phyloP scores from a whole-genome alignment of 2,113 vertebrate genomes.

The Cairina moschata region DNA sequence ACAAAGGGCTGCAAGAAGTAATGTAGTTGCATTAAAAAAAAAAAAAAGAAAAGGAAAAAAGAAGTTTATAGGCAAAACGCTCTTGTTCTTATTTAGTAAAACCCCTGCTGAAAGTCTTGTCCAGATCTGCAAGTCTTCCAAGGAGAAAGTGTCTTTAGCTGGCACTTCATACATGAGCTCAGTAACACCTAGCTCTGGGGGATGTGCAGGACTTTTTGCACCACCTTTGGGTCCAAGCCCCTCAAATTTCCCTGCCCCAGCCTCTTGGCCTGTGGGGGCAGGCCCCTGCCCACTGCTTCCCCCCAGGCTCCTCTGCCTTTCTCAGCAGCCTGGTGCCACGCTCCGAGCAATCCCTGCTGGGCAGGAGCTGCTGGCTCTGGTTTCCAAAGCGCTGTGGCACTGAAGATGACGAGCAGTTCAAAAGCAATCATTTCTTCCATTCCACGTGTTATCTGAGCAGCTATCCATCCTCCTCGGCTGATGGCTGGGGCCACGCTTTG shows the following conservation, averaged over 20 bases:
- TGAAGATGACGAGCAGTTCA: background rate
- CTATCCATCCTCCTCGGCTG: background rate
- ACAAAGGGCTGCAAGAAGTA: background rate
- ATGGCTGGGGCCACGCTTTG: background rate
- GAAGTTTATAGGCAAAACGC: background rate
- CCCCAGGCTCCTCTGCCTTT: background rate
- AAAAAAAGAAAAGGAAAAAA: background rate
- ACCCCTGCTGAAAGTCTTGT: background rate
- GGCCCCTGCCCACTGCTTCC: background rate
- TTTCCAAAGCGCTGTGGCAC: background rate
- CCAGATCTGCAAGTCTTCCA: background rate
- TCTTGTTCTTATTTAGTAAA: background rate
- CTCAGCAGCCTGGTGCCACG: no score
- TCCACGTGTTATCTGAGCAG: background rate
- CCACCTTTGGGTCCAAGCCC: background rate
- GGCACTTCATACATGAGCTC: background rate
- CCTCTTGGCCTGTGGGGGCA: background rate
- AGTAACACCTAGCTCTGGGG: background rate
- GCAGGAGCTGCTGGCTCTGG: background rate
- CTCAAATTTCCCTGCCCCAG: background rate
- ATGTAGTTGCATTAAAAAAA: background rate
- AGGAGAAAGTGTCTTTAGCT: background rate
- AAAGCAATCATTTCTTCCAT: background rate
- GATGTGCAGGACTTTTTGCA: background rate
- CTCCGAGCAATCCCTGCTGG: background rate